These are phyloP conservation scores for Tachypleus tridentatus DNA, from an alignment of 1,140 invertebrate genomes.

Conservation along the genomic window DNA sequence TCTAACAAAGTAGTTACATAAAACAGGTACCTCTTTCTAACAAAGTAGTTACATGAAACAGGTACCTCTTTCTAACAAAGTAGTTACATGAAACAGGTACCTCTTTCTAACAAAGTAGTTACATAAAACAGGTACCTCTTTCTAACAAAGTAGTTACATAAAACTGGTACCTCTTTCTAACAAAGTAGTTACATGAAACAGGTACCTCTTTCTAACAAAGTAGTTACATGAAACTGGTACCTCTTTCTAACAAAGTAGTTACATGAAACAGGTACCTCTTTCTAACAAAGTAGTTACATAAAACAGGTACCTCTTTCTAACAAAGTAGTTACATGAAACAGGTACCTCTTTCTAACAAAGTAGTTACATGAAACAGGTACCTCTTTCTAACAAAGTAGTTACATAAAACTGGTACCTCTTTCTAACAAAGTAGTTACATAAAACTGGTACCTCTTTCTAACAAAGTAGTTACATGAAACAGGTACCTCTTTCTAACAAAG, in stretches of 20 bases:
- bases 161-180: conserved; percentile 39
- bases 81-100: conserved; percentile 11
- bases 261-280: conserved; percentile 36
- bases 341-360: conserved; percentile 38
- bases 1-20: conserved; percentile 7
- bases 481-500: conserved; percentile 38
- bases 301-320: conserved; percentile 39
- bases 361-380: conserved; percentile 11
- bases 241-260: conserved; percentile 38
- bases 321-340: conserved; percentile 8
- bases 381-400: conserved; percentile 38
- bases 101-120: conserved; percentile 38
- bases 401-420: conserved; percentile 36
- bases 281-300: conserved; percentile 7
- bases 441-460: conserved; percentile 39
- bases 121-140: conserved; percentile 36
- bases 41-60: conserved; percentile 8
- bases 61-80: conserved; percentile 38
- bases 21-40: conserved; percentile 39
- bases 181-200: conserved; percentile 8
- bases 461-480: conserved; percentile 8
- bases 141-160: conserved; percentile 7
- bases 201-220: conserved; percentile 38
- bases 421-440: conserved; percentile 7
- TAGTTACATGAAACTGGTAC: conserved; percentile 11